Evolutionary conservation across 2,888 invertebrate genomes (phyloP), one percentile per base, ranked within the genome.

Genomic region (Synanthedon myopaeformis): DNA sequence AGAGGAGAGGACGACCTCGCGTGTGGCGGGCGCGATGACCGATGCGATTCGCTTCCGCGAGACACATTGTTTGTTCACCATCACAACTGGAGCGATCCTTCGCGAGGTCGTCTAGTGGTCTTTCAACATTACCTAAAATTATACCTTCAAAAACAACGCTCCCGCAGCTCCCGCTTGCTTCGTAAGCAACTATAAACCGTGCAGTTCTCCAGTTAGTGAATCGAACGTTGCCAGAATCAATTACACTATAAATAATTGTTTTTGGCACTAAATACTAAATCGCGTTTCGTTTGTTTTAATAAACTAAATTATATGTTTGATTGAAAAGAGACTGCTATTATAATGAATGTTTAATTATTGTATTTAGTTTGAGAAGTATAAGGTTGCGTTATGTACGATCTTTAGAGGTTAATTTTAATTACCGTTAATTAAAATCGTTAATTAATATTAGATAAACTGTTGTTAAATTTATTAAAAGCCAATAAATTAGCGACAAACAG

Each of bases 51-150:
- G 59, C 73, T 80, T 81, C 79, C 81, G 75, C 59, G 60, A 69
- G 62, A 67, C 65, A 69, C 68, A 72, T 74, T 74, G 70, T 72
- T 69, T 23, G 17, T 17, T 59, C 58, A 61, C 59, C 57, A 59
- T 60, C 65, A 51, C 53, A 67, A 64, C 63, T 67, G 62, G 67
- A 70, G 61, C 62, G 62, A 59, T 55, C 55, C 56, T 35, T 35
- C 60, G 56, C 62, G 69, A 85, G 84, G 85, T 63, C 83, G 65
- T 54, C 82, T 58, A 79, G 82, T 84, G 82, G 65, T 80, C 72
- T 85, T 84, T 82, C 42, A 58, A 58, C 59, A 13, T 61, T 61
- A 49, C 65, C 60, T 63, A 60, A 63, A 65, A 61, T 66, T 62
- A 45, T 35, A 61, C 61, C 62, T 63, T 63, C 57, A 58, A 63